Base-by-base conservation (phyloP, 2,797 vertebrate species). In the Macroramphosus scolopax region DNA sequence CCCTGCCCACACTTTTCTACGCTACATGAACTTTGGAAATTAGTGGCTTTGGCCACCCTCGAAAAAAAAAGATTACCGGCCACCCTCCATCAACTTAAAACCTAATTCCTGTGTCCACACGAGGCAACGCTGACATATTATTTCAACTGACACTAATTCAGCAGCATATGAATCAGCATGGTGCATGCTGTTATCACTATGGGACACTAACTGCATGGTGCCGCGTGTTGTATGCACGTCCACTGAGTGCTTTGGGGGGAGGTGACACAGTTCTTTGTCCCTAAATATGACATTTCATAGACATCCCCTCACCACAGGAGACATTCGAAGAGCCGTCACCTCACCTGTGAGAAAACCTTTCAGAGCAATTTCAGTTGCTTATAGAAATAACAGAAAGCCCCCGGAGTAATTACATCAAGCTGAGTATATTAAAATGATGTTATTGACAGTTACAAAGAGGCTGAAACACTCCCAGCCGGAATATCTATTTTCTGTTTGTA, bases 21-120 rank as follows among this genome's bases (percentile, higher is more conserved):
- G 66, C 52, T 55, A 72, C 50, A 66, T 60, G 59, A 68, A 78
- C 63, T 54, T 67, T 66, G 68, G 58, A 51, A 84, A 77, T 73
- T 54, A 79, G 20, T 63, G 45, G 35, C 52, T 60, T 59, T 60
- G 60, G 5, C 53, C 43, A 28, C 39, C 31, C 48, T 67, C 52
- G 54, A 25, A 38, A 69, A 69, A n/a, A n/a, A n/a, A n/a, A 72
- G 66, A 71, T 77, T 76, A 78, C 28, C 5, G n/a, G 57, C 48
- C 69, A 75, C 67, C 49, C 29, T 46, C 37, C 58, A 60, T 73
- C 54, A 62, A 62, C 57, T 67, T 59, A 37, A 65, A 33, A 55
- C 38, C 46, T 63, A 58, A 66, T 63, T 72, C 57, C 51, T 45
- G 37, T 50, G 53, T 72, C 56, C 44, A 74, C 52, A 47, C 35